Percentiles rank a stretch among this genome's conserved stretches.
phyloP scores from a whole-genome alignment of 2,113 vertebrate species.

The Hippopotamus amphibius region DNA sequence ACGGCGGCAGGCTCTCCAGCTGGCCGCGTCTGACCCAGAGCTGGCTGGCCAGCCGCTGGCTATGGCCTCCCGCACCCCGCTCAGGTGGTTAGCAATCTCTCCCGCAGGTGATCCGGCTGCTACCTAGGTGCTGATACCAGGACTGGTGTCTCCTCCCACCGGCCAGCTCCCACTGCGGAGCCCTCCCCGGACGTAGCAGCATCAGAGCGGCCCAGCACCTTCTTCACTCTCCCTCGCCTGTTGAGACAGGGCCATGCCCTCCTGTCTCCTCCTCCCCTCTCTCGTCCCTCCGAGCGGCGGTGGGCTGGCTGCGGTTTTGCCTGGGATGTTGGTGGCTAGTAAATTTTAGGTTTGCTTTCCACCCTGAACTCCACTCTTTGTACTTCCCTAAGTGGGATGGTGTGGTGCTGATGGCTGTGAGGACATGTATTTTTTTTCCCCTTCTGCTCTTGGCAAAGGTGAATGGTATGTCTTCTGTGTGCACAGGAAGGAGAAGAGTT shows the following conservation, averaged over 20 bases:
- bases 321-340: neutral
- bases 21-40: neutral
- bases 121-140: neutral
- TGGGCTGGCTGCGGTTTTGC: neutral
- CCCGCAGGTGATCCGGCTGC: neutral
- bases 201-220: no score
- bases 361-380: neutral
- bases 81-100: neutral
- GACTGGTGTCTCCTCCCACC: neutral
- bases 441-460: constrained; percentile 1
- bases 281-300: neutral
- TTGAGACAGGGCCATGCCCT: neutral
- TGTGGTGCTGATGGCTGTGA: neutral
- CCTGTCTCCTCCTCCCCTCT: neutral
- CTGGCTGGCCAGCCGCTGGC: neutral
- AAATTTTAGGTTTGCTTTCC: neutral
- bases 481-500: neutral
- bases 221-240: neutral
- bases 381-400: neutral
- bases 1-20: neutral
- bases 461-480: neutral
- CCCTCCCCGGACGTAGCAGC: neutral
- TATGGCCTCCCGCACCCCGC: neutral
- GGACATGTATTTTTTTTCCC: neutral
- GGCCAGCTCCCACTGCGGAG: neutral